phyloP scores from a whole-genome alignment of 2,888 invertebrate species.

The Thera britannica region DNA sequence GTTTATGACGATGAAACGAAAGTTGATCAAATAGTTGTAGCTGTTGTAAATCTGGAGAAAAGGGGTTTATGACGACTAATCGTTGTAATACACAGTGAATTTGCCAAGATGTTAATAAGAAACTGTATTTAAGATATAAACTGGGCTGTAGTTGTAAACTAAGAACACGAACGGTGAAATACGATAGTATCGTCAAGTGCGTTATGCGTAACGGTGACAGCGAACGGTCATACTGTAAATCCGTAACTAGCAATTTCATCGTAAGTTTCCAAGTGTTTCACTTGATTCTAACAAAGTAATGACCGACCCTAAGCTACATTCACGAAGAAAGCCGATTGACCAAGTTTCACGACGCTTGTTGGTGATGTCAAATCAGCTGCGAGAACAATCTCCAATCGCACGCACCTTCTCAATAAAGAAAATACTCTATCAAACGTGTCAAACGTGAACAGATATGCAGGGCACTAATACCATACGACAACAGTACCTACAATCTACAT shows the following conservation, averaged over 20 bases:
- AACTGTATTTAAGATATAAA: slow-evolving; percentile 23
- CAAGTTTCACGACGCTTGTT: neutral
- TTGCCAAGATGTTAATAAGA: slow-evolving; percentile 10
- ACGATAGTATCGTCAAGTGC: slow-evolving; percentile 52
- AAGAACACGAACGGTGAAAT: slow-evolving; percentile 52
- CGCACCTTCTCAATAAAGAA: too few species aligned
- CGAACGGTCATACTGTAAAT: slow-evolving; percentile 55
- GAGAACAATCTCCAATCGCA: too few species aligned
- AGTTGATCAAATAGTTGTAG: neutral
- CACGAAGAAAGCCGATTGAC: slow-evolving; percentile 10
- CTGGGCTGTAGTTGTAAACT: slow-evolving; percentile 39
- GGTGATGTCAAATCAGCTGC: neutral
- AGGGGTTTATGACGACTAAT: slow-evolving; percentile 8
- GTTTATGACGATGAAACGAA: neutral
- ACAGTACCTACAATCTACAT: too few species aligned
- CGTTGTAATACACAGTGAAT: slow-evolving; percentile 2
- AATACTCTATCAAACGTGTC: too few species aligned
- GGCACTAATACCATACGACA: too few species aligned
- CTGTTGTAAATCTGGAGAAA: slow-evolving; percentile 4
- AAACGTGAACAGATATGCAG: too few species aligned
- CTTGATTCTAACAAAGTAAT: slow-evolving; percentile 76
- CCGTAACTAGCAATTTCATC: slow-evolving; percentile 68
- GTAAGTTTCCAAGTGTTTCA: slow-evolving; percentile 74
- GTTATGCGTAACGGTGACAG: slow-evolving; percentile 55
- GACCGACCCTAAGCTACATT: slow-evolving; percentile 52